Evolutionary conservation across 1,140 invertebrate species (phyloP).

Genomic region (Megalopta genalis): DNA sequence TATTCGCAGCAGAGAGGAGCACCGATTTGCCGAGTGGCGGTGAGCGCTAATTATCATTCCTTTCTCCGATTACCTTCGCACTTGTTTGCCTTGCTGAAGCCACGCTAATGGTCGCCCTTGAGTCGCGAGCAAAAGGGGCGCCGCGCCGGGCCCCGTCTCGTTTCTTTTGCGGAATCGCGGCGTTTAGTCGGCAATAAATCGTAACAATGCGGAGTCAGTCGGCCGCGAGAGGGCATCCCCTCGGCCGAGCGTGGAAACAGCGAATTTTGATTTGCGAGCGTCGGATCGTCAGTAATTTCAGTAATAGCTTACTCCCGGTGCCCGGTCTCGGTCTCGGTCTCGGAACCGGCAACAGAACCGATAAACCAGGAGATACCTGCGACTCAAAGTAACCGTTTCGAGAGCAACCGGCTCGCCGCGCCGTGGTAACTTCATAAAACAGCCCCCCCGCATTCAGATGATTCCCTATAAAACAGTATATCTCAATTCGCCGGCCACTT

Average conservation of each 20-base stretch:
- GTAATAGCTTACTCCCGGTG: slow-evolving; percentile 77
- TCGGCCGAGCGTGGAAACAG: slow-evolving; percentile 65
- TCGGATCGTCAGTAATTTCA: slow-evolving; percentile 78
- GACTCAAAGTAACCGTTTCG: slow-evolving; percentile 69
- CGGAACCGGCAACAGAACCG: slow-evolving; percentile 26
- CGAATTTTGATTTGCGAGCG: slow-evolving; percentile 79
- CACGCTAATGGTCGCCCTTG: slow-evolving; percentile 29
- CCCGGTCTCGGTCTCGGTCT: slow-evolving; percentile 15
- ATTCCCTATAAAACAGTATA: slow-evolving; percentile 76
- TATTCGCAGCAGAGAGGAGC: not conserved
- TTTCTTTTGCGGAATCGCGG: slow-evolving; percentile 51
- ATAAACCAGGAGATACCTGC: slow-evolving; percentile 42
- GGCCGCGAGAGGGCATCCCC: slow-evolving; percentile 47
- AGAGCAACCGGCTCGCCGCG: slow-evolving; percentile 63
- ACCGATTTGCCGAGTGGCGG: not conserved
- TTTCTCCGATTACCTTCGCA: slow-evolving; percentile 41
- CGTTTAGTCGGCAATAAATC: slow-evolving; percentile 64
- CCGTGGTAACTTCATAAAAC: slow-evolving; percentile 76
- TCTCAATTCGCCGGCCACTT: slow-evolving; percentile 69
- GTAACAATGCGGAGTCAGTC: slow-evolving; percentile 52
- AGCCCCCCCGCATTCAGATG: slow-evolving; percentile 69
- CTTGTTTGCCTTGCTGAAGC: slow-evolving; percentile 47
- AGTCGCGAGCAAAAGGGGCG: slow-evolving; percentile 18
- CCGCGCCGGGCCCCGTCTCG: slow-evolving; percentile 10
- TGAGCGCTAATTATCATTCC: slow-evolving; percentile 48